These are phyloP conservation scores for Sinosuthora webbiana DNA, from an alignment of 2,113 vertebrate genomes.

Conservation along the genomic window DNA sequence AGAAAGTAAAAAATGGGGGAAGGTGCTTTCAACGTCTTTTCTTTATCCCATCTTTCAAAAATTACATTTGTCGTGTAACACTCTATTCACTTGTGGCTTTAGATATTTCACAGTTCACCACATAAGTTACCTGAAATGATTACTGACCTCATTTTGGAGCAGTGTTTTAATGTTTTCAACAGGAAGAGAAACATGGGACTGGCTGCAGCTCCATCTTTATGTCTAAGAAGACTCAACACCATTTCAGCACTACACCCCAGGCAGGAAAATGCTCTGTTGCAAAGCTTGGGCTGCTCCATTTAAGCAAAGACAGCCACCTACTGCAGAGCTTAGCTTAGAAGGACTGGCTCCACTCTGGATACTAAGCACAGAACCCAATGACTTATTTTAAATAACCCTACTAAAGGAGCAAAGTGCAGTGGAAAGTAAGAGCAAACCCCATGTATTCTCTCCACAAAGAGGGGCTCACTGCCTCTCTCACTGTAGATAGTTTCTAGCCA, in stretches of 20 bases:
- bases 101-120: not conserved
- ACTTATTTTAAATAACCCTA: not conserved
- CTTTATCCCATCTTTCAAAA: not conserved
- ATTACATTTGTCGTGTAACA: not conserved
- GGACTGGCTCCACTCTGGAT: not conserved
- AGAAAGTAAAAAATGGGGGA: not conserved
- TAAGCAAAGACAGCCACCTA: not conserved
- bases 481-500: constrained; percentile 19
- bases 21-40: not conserved
- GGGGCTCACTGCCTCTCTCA: not conserved
- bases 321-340: not conserved
- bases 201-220: not conserved
- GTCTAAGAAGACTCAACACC: not conserved
- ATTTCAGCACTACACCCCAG: not conserved
- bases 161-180: not conserved
- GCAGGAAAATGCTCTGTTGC: not conserved
- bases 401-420: not conserved
- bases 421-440: constrained; percentile 29
- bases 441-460: not conserved
- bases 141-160: not conserved
- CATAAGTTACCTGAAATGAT: not conserved
- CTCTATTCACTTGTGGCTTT: not conserved
- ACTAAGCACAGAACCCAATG: not conserved
- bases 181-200: not conserved
- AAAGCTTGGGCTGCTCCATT: not conserved